Conservation (phyloP, 2,888 invertebrate genomes). For the Pristionchus maxplancki region DNA sequence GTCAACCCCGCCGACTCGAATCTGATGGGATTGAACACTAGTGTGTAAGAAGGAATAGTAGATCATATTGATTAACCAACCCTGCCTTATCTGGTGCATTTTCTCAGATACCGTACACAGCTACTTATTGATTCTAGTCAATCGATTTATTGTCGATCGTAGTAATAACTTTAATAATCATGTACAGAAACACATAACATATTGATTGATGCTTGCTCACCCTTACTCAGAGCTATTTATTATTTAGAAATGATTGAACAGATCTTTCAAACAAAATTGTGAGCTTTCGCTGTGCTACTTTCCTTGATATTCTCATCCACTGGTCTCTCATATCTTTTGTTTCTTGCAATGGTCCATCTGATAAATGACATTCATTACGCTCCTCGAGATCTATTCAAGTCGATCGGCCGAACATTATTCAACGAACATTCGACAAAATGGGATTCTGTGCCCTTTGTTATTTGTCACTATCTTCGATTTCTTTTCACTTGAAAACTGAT, state of each 20-base stretch:
- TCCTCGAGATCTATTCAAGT: not conserved
- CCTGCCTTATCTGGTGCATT: conserved; percentile 19
- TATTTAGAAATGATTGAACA: not conserved
- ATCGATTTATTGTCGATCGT: not conserved
- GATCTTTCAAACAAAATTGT: not conserved
- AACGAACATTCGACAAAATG: too few species aligned
- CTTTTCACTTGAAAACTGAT: not conserved
- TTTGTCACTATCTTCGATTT: not conserved
- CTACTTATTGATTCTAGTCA: conserved; percentile 45
- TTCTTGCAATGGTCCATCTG: not conserved
- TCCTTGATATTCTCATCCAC: conserved; percentile 7
- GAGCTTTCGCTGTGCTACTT: not conserved
- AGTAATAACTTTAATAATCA: conserved; percentile 26
- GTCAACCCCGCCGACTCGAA: not conserved
- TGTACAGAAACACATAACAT: conserved; percentile 28
- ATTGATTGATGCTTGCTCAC: conserved; percentile 40
- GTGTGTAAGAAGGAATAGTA: conserved; percentile 33
- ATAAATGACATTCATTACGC: not conserved
- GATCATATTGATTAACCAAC: conserved; percentile 32
- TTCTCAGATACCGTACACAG: conserved; percentile 39
- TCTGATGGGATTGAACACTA: conserved; percentile 46
- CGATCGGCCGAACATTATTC: not conserved
- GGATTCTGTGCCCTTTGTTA: too few species aligned
- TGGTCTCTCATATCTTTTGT: conserved; percentile 37
- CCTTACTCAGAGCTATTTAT: conserved; percentile 30